Percentiles rank a stretch among this genome's conserved stretches.
These are phyloP conservation scores for Pyrocephalus nanus DNA, from an alignment of 2,797 vertebrate genomes.

Conservation along the genomic window DNA sequence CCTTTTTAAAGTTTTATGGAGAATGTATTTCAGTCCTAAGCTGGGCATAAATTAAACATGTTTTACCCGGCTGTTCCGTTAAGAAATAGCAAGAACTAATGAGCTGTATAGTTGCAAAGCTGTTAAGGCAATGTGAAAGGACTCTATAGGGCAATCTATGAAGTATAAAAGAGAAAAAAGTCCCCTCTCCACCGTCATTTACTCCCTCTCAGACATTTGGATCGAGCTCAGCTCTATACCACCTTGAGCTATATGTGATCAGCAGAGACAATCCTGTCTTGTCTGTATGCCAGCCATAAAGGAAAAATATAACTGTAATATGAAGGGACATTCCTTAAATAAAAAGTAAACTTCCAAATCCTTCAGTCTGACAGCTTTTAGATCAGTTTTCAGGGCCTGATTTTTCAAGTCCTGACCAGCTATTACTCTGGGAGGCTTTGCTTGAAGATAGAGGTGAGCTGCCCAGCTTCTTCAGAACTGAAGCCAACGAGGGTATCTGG, in stretches of 20 bases:
- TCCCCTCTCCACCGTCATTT: background rate
- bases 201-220: background rate
- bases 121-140: slow-evolving; percentile 36
- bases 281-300: background rate
- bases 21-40: slow-evolving; percentile 35
- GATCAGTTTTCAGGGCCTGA: background rate
- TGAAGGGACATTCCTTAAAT: background rate
- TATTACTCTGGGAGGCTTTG: background rate
- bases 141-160: slow-evolving; percentile 17
- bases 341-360: background rate
- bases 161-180: background rate
- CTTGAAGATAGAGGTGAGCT: background rate
- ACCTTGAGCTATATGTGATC: background rate
- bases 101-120: slow-evolving; percentile 35
- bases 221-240: background rate
- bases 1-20: slow-evolving; percentile 54
- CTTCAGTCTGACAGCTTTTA: background rate
- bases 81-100: slow-evolving; percentile 59
- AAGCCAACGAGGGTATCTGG: background rate
- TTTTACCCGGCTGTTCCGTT: slow-evolving; percentile 16
- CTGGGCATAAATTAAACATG: slow-evolving; percentile 45
- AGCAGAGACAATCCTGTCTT: background rate
- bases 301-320: background rate
- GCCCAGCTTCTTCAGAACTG: background rate
- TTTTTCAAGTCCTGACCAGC: background rate